Base-by-base conservation (phyloP, 2,888 invertebrate genomes). In the Standfussiana lucernea region DNA sequence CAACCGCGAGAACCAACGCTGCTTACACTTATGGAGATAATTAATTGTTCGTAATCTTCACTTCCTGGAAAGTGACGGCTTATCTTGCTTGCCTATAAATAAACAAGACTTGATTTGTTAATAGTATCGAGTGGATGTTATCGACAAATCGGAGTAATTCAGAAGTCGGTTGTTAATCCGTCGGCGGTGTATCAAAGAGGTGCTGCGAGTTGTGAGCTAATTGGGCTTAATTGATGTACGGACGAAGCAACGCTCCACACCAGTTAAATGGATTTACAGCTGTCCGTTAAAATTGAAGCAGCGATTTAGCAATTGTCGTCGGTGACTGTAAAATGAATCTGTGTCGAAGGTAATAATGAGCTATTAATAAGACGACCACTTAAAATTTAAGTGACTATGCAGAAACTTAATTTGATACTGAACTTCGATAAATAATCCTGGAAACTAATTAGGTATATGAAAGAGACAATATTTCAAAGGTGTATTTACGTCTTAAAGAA, bases 261-360 rank as follows among this genome's bases (percentile, higher is more conserved):
- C 88, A 86, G 81, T 89, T 93, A 93, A 95, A 93, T 93, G 92
- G 92, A 93, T 95, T 93, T 93, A 95, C 95, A 94, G 93, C 94
- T 94, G 94, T 89, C 81, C 86, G 86, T 79, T 83, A 85, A 84
- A 92, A 92, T 92, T 91, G 90, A 90, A 82, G 91, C 92, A 86
- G 88, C 92, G 93, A 93, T 93, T 93, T 92, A 91, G 88, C 87
- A 90, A 91, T 93, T 91, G 90, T 83, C 79, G 75, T 68, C 74
- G 65, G 77, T 84, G 83, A 89, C 82, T 85, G 88, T 87, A 84
- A 85, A 90, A 75, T 80, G 65, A 87, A 91, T 91, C 90, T 88
- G 87, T 90, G 89, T 89, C 86, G 81, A 75, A 88, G 72, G 77
- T 83, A 87, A 82, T 84, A 75, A 78, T 72, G 62, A 74, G 68